Conservation (phyloP, 1,140 invertebrate genomes). For the Lucilia sericata region DNA sequence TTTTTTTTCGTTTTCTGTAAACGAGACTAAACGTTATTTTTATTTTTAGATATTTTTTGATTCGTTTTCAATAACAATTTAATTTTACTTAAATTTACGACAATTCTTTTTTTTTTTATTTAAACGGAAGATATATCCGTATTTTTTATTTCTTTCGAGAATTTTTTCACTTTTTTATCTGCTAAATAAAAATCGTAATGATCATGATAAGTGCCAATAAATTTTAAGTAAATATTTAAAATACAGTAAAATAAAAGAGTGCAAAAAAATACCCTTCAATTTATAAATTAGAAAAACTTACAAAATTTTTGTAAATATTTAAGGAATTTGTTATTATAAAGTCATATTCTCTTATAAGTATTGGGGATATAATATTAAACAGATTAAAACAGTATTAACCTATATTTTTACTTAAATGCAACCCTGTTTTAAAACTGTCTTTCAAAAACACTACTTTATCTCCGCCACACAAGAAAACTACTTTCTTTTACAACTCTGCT, state of each 20-base stretch:
- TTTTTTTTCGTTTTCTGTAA: background rate
- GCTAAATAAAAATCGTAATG: background rate
- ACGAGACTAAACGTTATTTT: too few relatives aligned
- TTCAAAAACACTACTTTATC: too few relatives aligned
- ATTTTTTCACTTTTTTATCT: too few relatives aligned
- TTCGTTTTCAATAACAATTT: background rate
- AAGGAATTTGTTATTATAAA: background rate
- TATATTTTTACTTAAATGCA: too few relatives aligned
- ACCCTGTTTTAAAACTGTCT: too few relatives aligned
- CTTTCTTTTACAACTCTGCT: background rate
- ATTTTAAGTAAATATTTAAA: background rate
- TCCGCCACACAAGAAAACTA: background rate
- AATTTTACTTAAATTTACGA: background rate
- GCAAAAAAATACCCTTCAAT: too few relatives aligned
- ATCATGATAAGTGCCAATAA: slow-evolving; percentile 5
- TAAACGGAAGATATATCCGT: slow-evolving; percentile 8
- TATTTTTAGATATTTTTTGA: background rate
- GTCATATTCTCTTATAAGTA: too few relatives aligned
- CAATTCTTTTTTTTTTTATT: too few relatives aligned
- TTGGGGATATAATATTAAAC: too few relatives aligned
- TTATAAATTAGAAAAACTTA: too few relatives aligned
- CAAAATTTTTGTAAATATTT: background rate
- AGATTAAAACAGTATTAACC: too few relatives aligned
- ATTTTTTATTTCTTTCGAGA: background rate
- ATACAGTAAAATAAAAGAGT: background rate